A percentile compares a stretch with the other conserved stretches of the same genome.
Evolutionary conservation across 2,888 invertebrate genomes (phyloP).

Genomic region (Pterobdella sp.): DNA sequence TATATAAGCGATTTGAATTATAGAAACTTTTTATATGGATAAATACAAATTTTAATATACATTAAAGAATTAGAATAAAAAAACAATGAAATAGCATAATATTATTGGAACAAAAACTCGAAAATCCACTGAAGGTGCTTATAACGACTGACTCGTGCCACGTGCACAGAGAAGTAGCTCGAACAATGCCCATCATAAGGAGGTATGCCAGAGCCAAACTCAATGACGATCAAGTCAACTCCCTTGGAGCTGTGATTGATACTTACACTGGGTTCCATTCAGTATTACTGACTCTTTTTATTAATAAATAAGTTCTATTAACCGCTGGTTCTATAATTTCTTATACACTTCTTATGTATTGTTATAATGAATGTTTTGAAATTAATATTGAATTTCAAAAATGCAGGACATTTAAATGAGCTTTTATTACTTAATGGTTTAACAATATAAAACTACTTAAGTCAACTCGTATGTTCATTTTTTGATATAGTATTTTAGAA

Average conservation of each 20-base stretch:
- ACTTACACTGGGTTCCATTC: slow-evolving; percentile 34
- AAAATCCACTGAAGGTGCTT: slow-evolving; percentile 42
- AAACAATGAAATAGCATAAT: neutral
- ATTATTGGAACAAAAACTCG: neutral
- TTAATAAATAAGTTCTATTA: too few species aligned
- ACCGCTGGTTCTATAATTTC: too few species aligned
- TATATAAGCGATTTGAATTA: too few species aligned
- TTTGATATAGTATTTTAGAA: too few species aligned
- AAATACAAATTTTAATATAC: too few species aligned
- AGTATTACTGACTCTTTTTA: neutral
- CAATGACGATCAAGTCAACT: slow-evolving; percentile 47
- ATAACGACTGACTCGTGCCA: slow-evolving; percentile 49
- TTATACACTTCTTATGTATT: too few species aligned
- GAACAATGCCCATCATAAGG: slow-evolving; percentile 47
- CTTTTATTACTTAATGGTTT: too few species aligned
- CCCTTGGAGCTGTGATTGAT: slow-evolving; percentile 46
- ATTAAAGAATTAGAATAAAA: neutral
- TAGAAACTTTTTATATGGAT: too few species aligned
- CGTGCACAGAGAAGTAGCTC: slow-evolving; percentile 47
- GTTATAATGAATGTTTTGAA: too few species aligned
- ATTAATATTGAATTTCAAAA: too few species aligned
- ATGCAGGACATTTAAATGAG: too few species aligned
- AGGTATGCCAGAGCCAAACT: slow-evolving; percentile 46
- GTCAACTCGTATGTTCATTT: neutral
- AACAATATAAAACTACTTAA: too few species aligned